A percentile compares a stretch with the other conserved stretches of the same genome.
These are phyloP conservation scores for Mionectes macconnelli DNA, from an alignment of 2,113 vertebrate genomes.

Conservation along the genomic window DNA sequence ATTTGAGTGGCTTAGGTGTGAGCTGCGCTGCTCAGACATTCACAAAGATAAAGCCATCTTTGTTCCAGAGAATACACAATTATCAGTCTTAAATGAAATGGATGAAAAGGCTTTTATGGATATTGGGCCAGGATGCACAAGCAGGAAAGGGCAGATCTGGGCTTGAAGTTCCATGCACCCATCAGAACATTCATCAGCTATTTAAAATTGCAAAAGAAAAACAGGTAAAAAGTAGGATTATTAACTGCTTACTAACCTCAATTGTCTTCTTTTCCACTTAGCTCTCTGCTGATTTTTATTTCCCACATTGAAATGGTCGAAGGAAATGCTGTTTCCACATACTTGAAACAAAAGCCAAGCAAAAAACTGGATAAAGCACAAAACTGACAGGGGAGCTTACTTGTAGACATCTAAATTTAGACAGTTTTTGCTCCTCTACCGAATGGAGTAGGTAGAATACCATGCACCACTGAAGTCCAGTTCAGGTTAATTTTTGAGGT, in stretches of 20 bases:
- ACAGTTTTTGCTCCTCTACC: not conserved
- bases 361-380: not conserved
- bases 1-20: not conserved
- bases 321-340: not conserved
- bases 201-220: not conserved
- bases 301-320: not conserved
- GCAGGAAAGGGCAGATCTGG: not conserved
- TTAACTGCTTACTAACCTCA: not conserved
- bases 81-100: not conserved
- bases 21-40: not conserved
- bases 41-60: not conserved
- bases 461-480: not conserved
- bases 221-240: not conserved
- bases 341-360: not conserved
- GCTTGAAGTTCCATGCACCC: not conserved
- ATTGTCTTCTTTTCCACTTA: not conserved
- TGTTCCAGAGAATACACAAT: not conserved
- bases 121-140: not conserved
- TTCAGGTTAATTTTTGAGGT: not conserved
- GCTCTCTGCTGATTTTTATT: not conserved
- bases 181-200: not conserved
- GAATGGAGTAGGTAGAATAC: not conserved
- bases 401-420: not conserved
- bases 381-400: not conserved
- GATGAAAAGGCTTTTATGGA: not conserved